These are phyloP conservation scores for Brachypodius melanocephalos DNA, from an alignment of 2,113 vertebrate genomes.

Conservation along the genomic window DNA sequence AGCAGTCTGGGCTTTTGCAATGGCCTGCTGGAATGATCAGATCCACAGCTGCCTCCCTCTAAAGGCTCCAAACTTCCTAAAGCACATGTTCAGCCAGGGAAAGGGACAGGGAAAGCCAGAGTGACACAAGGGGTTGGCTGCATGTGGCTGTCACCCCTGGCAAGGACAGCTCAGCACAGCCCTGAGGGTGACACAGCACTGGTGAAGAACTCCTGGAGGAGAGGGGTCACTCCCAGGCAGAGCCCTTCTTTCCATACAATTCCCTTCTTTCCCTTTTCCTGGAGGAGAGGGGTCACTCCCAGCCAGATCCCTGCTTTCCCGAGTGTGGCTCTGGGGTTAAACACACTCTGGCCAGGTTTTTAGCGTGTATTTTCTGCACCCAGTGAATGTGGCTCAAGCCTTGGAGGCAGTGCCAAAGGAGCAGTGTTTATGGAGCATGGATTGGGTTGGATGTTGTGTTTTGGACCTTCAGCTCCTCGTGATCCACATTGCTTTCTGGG, in stretches of 20 bases:
- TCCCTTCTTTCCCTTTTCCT: background rate
- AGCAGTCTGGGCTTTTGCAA: background rate
- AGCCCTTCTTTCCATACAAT: background rate
- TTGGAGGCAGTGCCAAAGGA: background rate
- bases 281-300: background rate
- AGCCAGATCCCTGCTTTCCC: background rate
- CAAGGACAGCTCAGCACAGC: background rate
- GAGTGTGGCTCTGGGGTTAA: background rate
- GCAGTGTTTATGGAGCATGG: background rate
- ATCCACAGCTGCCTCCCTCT: background rate
- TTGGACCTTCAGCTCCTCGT: background rate
- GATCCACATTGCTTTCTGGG: background rate
- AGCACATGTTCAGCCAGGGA: background rate
- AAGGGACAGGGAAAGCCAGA: background rate
- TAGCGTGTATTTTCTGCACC: background rate
- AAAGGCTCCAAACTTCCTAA: background rate
- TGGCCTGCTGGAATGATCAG: background rate
- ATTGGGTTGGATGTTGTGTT: background rate
- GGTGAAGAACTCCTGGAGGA: background rate
- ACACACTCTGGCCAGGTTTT: background rate
- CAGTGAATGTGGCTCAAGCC: background rate
- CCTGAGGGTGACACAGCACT: background rate
- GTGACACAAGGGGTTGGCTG: background rate
- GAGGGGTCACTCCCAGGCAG: background rate
- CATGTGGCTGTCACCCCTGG: background rate